Evolutionary conservation across 2,113 vertebrate species (phyloP).

Genomic region (Zapus hudsonius): DNA sequence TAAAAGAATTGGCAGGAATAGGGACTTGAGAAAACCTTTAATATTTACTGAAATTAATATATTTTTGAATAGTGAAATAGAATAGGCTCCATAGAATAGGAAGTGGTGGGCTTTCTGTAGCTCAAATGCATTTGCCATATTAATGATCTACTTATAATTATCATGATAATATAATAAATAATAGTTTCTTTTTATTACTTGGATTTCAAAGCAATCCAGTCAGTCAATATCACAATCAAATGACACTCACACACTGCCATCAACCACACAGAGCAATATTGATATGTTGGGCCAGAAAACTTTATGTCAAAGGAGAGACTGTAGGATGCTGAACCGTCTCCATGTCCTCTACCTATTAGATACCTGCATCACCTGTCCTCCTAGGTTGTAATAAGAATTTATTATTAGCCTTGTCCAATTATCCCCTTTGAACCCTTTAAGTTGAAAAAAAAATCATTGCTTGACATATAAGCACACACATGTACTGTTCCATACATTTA

Average conservation of each 20-base stretch:
- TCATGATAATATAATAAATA: not conserved
- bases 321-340: not conserved
- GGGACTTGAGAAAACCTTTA: not conserved
- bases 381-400: not conserved
- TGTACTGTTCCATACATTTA: not conserved
- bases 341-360: not conserved
- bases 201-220: not conserved
- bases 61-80: not conserved
- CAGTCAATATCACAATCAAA: not conserved
- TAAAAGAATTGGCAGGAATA: slow-evolving; percentile 49
- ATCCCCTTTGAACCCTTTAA: not conserved
- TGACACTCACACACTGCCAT: not conserved
- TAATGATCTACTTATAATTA: not conserved
- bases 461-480: not conserved
- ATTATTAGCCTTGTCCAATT: not conserved
- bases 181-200: not conserved
- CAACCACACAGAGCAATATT: not conserved
- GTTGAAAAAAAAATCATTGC: not conserved
- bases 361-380: not conserved
- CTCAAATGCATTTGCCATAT: slow-evolving; percentile 63
- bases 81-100: slow-evolving; percentile 10
- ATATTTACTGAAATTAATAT: slow-evolving; percentile 30
- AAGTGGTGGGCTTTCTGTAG: slow-evolving; percentile 70
- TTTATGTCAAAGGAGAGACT: not conserved
- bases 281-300: not conserved